phyloP scores from a whole-genome alignment of 2,113 vertebrate genomes.

The Murina feae region DNA sequence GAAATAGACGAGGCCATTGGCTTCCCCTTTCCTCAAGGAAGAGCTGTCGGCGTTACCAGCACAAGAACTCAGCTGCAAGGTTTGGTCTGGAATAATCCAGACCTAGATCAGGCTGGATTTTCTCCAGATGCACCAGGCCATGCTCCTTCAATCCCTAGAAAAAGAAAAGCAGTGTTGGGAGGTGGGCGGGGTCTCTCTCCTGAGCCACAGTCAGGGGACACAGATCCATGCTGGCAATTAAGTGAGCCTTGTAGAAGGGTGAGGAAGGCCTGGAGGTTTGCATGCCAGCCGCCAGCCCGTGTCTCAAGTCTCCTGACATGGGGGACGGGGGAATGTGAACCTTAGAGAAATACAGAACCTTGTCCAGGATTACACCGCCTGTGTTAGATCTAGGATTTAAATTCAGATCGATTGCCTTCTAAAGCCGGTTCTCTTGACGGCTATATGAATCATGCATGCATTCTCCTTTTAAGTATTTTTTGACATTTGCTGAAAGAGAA shows the following conservation, averaged over 20 bases:
- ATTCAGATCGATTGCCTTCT: background rate
- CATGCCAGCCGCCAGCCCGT: rapidly evolving
- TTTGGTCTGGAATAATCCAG: background rate
- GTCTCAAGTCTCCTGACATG: background rate
- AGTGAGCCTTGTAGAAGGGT: background rate
- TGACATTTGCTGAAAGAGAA: background rate
- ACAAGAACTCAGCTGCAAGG: background rate
- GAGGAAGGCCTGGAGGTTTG: background rate
- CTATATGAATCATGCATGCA: background rate
- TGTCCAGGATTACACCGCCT: background rate
- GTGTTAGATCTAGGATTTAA: background rate
- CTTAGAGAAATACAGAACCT: background rate
- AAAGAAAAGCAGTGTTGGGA: background rate
- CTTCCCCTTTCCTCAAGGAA: background rate
- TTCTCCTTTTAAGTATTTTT: background rate
- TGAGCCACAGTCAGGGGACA: too few species aligned
- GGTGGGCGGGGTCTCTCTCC: background rate
- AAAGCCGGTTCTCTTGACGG: background rate
- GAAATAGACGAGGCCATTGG: background rate
- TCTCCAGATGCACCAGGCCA: background rate
- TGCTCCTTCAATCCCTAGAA: background rate
- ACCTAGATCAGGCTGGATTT: background rate
- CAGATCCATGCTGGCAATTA: background rate
- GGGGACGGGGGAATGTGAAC: background rate
- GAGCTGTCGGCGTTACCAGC: background rate